Evolutionary conservation across 1,140 invertebrate species (phyloP).

Genomic region (Dryas iulia): DNA sequence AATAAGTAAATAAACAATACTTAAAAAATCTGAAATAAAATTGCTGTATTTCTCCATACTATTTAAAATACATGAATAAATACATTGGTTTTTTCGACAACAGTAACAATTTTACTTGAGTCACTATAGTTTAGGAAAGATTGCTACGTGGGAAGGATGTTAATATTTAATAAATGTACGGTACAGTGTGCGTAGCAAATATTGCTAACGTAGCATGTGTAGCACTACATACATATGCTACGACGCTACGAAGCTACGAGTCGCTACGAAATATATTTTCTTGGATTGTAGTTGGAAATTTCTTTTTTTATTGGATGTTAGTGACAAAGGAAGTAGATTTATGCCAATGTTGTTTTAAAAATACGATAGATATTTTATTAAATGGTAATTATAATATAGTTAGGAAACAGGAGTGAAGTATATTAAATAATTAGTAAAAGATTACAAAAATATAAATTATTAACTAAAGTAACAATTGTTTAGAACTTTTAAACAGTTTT

Average conservation of each 20-base stretch:
- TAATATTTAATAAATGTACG: constrained; percentile 2
- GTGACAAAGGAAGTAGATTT: background rate
- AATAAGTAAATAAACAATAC: no score
- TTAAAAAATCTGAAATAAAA: no score
- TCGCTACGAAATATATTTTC: background rate
- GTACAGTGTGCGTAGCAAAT: background rate
- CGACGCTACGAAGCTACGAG: background rate
- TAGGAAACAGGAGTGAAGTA: no score
- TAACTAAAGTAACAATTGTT: no score
- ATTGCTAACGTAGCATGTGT: background rate
- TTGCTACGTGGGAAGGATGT: background rate
- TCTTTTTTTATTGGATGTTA: background rate
- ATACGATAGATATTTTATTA: no score
- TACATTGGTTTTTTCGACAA: no score
- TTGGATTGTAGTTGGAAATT: background rate
- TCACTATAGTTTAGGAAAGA: background rate
- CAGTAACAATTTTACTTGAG: background rate
- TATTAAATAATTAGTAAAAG: no score
- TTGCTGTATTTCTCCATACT: no score
- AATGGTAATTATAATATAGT: no score
- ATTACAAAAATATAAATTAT: no score
- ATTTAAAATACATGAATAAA: no score
- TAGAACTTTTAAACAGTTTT: no score
- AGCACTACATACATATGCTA: background rate
- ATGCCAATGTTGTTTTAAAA: background rate